Conservation (phyloP, 2,797 vertebrate genomes). For the Menidia menidia region DNA sequence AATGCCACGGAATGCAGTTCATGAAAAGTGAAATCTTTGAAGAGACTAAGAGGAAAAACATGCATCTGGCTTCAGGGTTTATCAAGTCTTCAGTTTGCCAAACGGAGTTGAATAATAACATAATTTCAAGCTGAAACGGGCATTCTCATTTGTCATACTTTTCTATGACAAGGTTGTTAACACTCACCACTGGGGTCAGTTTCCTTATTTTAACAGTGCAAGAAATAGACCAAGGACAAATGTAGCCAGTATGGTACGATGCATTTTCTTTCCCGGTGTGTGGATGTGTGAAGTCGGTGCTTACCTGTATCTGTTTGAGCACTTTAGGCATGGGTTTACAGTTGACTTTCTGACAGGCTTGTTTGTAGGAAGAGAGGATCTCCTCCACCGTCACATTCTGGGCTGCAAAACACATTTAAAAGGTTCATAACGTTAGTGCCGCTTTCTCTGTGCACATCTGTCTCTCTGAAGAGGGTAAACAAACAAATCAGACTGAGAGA, state of each 20-base stretch:
- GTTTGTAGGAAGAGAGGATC: constrained; percentile 89
- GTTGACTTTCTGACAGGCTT: constrained; percentile 95
- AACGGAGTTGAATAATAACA: constrained; percentile 23
- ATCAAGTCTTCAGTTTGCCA: constrained; percentile 31
- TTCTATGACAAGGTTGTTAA: too few relatives aligned
- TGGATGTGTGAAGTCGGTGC: constrained; percentile 6
- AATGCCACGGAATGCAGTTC: too few relatives aligned
- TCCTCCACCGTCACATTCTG: constrained; percentile 94
- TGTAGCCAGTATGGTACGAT: background rate
- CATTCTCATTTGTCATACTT: constrained; percentile 15
- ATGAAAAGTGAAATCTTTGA: constrained; percentile 5
- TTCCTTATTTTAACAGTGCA: background rate
- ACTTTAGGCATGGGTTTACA: constrained; percentile 93
- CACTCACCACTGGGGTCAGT: background rate
- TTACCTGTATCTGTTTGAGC: constrained; percentile 94
- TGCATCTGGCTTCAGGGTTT: constrained; percentile 1
- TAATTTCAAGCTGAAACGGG: constrained; percentile 12
- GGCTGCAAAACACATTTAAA: constrained; percentile 80
- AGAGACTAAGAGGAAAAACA: background rate
- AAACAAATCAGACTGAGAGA: background rate
- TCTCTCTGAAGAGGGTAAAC: background rate
- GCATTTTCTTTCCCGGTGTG: background rate
- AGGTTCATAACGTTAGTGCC: background rate
- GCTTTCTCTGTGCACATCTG: constrained; percentile 7
- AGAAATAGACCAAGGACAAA: background rate